Evolutionary conservation across 2,797 vertebrate genomes (phyloP).

Genomic region (Clarias platycephalus): DNA sequence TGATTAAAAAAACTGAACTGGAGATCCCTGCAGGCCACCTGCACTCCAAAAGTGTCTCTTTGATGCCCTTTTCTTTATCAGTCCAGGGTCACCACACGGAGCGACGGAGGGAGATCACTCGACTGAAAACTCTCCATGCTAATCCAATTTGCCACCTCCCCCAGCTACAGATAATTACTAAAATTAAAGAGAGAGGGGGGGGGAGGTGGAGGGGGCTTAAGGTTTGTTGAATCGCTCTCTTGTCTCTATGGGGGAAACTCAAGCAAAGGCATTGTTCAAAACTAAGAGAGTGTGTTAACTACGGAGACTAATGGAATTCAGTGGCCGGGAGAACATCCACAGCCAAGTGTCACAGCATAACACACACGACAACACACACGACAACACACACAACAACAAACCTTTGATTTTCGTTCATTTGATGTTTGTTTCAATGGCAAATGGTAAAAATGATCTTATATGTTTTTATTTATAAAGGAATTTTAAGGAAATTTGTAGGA

Average conservation of each 20-base stretch:
- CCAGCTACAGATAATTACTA: constrained; percentile 94
- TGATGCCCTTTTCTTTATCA: constrained; percentile 76
- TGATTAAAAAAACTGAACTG: constrained; percentile 85
- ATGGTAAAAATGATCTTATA: background rate
- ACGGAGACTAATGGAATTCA: constrained; percentile 79
- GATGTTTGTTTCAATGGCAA: background rate
- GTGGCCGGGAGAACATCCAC: constrained; percentile 75
- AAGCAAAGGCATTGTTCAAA: constrained; percentile 80
- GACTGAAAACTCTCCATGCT: constrained; percentile 89
- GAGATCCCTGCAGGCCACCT: constrained; percentile 88
- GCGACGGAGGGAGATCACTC: constrained; percentile 84
- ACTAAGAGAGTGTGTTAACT: constrained; percentile 82
- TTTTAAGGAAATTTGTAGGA: background rate
- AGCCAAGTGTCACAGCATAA: constrained; percentile 65
- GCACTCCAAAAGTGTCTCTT: constrained; percentile 66
- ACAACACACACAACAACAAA: constrained; percentile 68
- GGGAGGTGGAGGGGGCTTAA: constrained; percentile 50
- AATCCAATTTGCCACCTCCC: constrained; percentile 96
- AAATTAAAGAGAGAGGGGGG: constrained; percentile 77
- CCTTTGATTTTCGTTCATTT: constrained; percentile 32
- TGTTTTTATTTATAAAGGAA: background rate
- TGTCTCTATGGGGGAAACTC: constrained; percentile 76
- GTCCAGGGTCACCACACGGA: constrained; percentile 89
- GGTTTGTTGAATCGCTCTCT: constrained; percentile 82
- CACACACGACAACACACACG: background rate